Evolutionary conservation across 2,113 vertebrate species (phyloP), one percentile per base, ranked within the genome.

Genomic region (Chroicocephalus ridibundus): DNA sequence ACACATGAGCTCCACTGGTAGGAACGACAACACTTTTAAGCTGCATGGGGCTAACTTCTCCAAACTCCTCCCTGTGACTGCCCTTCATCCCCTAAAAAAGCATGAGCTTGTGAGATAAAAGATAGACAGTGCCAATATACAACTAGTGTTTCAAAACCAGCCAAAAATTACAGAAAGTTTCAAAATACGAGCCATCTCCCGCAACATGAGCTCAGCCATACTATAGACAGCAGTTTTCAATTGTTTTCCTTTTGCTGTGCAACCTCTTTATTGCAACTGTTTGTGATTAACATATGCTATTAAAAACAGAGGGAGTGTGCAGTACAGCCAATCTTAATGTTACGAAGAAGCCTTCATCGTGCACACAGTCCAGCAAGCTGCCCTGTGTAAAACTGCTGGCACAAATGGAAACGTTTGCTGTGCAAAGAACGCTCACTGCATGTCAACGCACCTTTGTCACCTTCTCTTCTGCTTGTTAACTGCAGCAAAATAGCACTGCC

Each of bases 271-370:
- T 82, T 85, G 72, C 93, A 94, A 93, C 40, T 91, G 86, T 34
- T 96, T 66, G 62, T 93, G 58, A 94, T 93, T 97, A 91, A 94
- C 51, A 77, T 24, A 40, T 4, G 54, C 49, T 91, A 91, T 89
- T 91, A 93, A 87, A 94, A 95, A 60, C 70, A 96, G 71, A 91
- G 42, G 38, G 51, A 81, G 61, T 5, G 32, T 87, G 71, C 55
- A 88, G 18, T 10, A 88, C 36, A 77, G 64, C 60, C 78, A 60
- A 2, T 46, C 64, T 71, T 40, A 52, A 27, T 11, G 47, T 27
- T 54, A 58, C 4, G 21, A 94, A 95, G 86, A 91, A 91, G 32
- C 38, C 42, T 80, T 42, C 6, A 3, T 40, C 9, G 2, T 51
- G 47, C 84, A 82, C 81, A 81, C 17, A 58, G 55, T 65, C 81